A percentile compares a stretch with the other conserved stretches of the same genome.
These are phyloP conservation scores for Agriopis leucophaearia DNA, from an alignment of 2,888 invertebrate genomes.

Conservation along the genomic window DNA sequence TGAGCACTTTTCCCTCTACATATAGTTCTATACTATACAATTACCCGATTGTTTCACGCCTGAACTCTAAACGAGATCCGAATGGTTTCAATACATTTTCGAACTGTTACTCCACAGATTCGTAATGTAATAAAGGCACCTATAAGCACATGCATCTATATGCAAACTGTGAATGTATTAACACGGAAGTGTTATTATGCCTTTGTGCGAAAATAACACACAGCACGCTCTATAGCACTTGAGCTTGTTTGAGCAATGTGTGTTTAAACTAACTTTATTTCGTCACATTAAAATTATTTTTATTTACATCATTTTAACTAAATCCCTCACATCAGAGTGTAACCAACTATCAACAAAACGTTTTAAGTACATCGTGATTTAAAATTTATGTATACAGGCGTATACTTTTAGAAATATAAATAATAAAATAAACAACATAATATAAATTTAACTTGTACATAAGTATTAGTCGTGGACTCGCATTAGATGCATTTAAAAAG, in stretches of 20 bases:
- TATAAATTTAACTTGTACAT: slow-evolving; percentile 67
- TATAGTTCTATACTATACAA: slow-evolving; percentile 35
- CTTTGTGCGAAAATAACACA: slow-evolving; percentile 76
- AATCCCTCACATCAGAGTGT: slow-evolving; percentile 58
- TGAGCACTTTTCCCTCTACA: slow-evolving; percentile 56
- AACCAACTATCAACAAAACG: slow-evolving; percentile 54
- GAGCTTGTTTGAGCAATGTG: slow-evolving; percentile 80
- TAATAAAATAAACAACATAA: slow-evolving; percentile 65
- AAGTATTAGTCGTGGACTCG: slow-evolving; percentile 85
- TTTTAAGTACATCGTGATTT: slow-evolving; percentile 67
- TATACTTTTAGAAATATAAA: slow-evolving; percentile 57
- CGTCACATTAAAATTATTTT: slow-evolving; percentile 38
- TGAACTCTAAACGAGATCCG: slow-evolving; percentile 38
- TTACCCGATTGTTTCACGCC: slow-evolving; percentile 33
- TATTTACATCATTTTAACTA: slow-evolving; percentile 45
- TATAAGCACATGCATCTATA: slow-evolving; percentile 67
- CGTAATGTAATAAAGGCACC: slow-evolving; percentile 57
- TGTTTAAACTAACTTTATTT: slow-evolving; percentile 42
- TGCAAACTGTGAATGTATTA: slow-evolving; percentile 49
- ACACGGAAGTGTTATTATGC: slow-evolving; percentile 59
- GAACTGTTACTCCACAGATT: slow-evolving; percentile 7
- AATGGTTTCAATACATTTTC: slow-evolving; percentile 17
- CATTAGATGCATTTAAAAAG: slow-evolving; percentile 80
- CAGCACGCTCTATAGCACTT: slow-evolving; percentile 61
- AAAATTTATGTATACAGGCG: slow-evolving; percentile 51